Evolutionary conservation across 2,113 vertebrate species (phyloP), one percentile per base, ranked within the genome.

Genomic region (Panthera uncia): DNA sequence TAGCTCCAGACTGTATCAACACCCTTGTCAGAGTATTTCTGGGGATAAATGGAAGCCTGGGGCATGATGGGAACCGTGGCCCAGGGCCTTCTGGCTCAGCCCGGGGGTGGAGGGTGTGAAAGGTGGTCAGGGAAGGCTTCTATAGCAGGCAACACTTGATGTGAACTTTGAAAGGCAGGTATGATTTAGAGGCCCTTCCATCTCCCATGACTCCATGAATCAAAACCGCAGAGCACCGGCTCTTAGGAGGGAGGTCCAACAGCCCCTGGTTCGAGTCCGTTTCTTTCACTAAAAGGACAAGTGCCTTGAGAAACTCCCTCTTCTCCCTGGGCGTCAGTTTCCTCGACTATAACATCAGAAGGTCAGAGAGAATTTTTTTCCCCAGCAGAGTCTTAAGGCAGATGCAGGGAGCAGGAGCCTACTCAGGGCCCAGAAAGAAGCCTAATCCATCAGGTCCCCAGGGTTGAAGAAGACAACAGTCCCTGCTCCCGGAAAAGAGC

Each of bases 21-120:
- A 45, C 25, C 33, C 41, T 18, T 6, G 79, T 82, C 55, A 41
- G 61, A 61, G 29, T 38, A 3, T 0, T 1, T 57, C 71, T 19
- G 23, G 19, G 74, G 68, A 73, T 27, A 65, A 10, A 14, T 0
- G 19, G 38, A 57, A 89, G 89, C 57, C 87, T 25, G 2, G 41
- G 48, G 4, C 38, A n/a, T 4, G 2, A 7, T 27, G 80, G 68
- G 68, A 38, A 48, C 29, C 16, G 16, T 92, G 36, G 61, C 8
- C 89, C 29, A 11, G 13, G 73, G n/a, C 66, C 50, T 23, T 13
- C 21, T 89, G 36, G 61, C 11, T 85, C 33, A 38, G 21, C 76
- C 23, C 0, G 4, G 27, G 1, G 41, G 74, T 0, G 14, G 74
- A 25, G 65, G 36, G 21, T 4, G 0, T 4, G 1, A 9, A 21